A percentile compares a stretch with the other conserved stretches of the same genome.
Conservation (phyloP, 2,888 invertebrate species). For the Nemoura dubitans region DNA sequence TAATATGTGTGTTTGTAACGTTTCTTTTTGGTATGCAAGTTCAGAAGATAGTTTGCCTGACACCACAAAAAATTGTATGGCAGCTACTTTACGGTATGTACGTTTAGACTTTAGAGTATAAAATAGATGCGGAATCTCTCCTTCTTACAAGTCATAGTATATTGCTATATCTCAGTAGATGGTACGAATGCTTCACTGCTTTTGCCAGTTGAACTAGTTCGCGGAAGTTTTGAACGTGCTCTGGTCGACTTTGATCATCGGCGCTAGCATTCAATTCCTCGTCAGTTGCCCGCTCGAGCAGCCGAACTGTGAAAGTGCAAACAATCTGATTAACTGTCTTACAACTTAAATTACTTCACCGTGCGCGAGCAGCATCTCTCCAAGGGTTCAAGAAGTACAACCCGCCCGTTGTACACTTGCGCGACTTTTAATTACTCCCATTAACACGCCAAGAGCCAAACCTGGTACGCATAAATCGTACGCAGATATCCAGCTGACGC, state of each 20-base stretch:
- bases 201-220: no score
- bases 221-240: neutral
- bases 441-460: slow-evolving; percentile 30
- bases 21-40: no score
- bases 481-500: neutral
- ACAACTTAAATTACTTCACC: neutral
- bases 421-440: slow-evolving; percentile 22
- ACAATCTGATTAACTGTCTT: neutral
- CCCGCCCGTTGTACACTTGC: neutral
- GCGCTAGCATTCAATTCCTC: neutral
- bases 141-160: no score
- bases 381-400: neutral
- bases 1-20: no score
- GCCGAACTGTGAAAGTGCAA: neutral
- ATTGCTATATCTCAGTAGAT: no score
- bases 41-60: no score
- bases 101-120: no score
- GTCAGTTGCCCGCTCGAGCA: neutral
- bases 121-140: no score
- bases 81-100: no score
- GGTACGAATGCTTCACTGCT: no score
- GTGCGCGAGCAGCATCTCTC: neutral
- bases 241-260: neutral
- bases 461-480: slow-evolving; percentile 3
- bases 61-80: no score